A percentile compares a stretch with the other conserved stretches of the same genome.
phyloP scores from a whole-genome alignment of 2,113 vertebrate genomes.

The Cromileptes altivelis region DNA sequence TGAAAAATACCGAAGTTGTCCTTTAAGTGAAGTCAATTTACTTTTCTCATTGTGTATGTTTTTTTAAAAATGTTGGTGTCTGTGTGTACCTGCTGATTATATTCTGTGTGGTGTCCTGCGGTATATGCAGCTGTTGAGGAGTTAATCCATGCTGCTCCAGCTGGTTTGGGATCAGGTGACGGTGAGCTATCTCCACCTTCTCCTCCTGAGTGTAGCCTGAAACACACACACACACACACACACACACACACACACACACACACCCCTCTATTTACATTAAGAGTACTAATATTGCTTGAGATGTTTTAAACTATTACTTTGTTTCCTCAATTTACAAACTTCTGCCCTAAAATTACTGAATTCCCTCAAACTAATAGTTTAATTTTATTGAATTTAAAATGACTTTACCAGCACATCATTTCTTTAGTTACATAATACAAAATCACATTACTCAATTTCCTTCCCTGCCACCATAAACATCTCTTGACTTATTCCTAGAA shows the following conservation, averaged over 20 bases:
- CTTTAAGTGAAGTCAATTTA: no score
- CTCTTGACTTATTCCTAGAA: no score
- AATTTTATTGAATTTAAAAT: no score
- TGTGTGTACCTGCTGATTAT: conserved; percentile 72
- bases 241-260: not conserved
- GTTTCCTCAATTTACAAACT: not conserved
- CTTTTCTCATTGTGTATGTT: not conserved
- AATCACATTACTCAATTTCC: no score
- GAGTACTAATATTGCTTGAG: no score
- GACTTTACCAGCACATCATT: no score
- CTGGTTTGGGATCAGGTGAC: conserved; percentile 96
- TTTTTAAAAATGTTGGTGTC: not conserved
- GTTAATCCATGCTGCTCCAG: conserved; percentile 95
- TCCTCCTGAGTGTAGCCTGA: conserved; percentile 97
- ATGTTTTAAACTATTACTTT: not conserved
- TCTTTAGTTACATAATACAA: no score
- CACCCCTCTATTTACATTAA: not conserved
- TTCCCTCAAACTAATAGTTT: not conserved
- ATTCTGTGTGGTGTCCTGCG: conserved; percentile 87
- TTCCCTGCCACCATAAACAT: no score
- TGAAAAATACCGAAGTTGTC: no score
- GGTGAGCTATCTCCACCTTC: conserved; percentile 96
- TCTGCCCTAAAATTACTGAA: not conserved
- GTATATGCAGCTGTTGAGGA: conserved; percentile 94
- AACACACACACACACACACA: conserved; percentile 2